A percentile compares a stretch with the other conserved stretches of the same genome.
phyloP scores from a whole-genome alignment of 2,888 invertebrate genomes.

The Hymenopus coronatus region DNA sequence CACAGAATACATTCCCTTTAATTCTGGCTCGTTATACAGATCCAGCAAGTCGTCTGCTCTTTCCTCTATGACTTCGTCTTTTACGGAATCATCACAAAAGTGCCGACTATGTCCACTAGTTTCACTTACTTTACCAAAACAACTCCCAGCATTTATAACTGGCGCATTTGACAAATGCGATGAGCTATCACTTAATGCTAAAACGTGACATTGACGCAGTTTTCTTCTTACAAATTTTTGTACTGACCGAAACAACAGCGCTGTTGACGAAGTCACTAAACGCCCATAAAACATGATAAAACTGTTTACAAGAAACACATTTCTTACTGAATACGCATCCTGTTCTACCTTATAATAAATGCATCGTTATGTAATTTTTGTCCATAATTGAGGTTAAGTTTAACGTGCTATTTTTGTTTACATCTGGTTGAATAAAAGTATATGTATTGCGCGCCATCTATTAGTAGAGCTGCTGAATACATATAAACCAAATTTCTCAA shows the following conservation, averaged over 20 bases:
- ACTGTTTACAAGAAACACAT: too few species aligned
- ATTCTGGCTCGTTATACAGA: slow-evolving; percentile 14
- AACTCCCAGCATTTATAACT: not conserved
- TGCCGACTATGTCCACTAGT: not conserved
- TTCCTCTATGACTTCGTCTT: slow-evolving; percentile 14
- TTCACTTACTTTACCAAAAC: not conserved
- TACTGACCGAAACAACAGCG: not conserved
- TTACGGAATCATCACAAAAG: not conserved
- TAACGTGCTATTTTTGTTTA: too few species aligned
- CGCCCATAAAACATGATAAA: not conserved
- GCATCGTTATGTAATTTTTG: too few species aligned
- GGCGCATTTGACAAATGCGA: not conserved
- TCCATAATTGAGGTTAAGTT: too few species aligned
- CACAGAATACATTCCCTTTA: not conserved
- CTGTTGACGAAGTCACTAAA: not conserved
- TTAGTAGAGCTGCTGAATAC: too few species aligned
- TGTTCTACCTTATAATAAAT: too few species aligned
- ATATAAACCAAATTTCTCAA: too few species aligned
- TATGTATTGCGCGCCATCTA: too few species aligned
- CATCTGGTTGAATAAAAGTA: too few species aligned
- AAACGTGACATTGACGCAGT: not conserved
- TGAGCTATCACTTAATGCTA: not conserved
- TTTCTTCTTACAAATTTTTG: not conserved
- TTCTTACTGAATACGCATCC: too few species aligned
- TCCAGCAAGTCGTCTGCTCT: not conserved